Conservation (phyloP, 2,797 vertebrate genomes). For the Danio albolineatus region DNA sequence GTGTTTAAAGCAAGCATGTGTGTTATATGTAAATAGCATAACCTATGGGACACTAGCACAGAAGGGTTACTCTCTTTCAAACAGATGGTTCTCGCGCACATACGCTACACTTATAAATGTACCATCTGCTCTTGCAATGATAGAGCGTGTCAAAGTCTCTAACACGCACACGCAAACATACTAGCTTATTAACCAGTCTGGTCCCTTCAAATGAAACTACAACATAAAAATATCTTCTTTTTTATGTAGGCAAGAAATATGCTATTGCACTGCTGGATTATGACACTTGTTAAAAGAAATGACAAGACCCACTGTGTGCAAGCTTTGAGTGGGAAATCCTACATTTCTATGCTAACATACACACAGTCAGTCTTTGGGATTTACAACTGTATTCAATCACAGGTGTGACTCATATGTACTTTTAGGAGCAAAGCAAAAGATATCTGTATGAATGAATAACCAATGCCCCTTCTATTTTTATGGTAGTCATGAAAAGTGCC, state of each 20-base stretch:
- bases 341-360: conserved; percentile 3
- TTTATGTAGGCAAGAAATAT: conserved; percentile 45
- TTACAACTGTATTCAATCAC: conserved; percentile 1
- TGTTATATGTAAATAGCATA: conserved; percentile 22
- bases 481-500: background rate
- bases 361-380: background rate
- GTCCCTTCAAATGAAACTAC: conserved; percentile 58
- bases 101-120: conserved; percentile 41
- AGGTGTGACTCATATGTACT: background rate
- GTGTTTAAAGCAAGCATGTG: conserved; percentile 5
- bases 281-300: conserved; percentile 72
- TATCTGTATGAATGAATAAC: background rate
- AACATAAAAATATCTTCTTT: conserved; percentile 56
- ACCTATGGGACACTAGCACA: conserved; percentile 40
- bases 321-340: background rate
- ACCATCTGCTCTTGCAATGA: conserved; percentile 71
- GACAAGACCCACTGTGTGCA: conserved; percentile 37
- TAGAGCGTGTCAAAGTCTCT: conserved; percentile 54
- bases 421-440: background rate
- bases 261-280: conserved; percentile 60
- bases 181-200: conserved; percentile 36
- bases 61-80: conserved; percentile 63
- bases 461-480: background rate
- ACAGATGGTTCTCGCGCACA: conserved; percentile 73
- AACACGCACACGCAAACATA: conserved; percentile 25